phyloP scores from a whole-genome alignment of 1,140 invertebrate species.

The Spodoptera litura region DNA sequence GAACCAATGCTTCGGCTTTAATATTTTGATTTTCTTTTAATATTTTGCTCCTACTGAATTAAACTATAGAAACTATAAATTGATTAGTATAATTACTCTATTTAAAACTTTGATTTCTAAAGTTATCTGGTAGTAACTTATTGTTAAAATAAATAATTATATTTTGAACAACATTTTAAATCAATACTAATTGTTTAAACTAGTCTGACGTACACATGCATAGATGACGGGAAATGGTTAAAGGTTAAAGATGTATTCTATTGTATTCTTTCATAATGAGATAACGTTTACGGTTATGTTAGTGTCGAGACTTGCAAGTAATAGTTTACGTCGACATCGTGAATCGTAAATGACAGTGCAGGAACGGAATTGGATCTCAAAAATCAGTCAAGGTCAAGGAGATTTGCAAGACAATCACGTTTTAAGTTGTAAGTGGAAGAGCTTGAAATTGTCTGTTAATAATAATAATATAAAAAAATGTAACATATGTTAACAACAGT shows the following conservation, averaged over 20 bases:
- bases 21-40: neutral
- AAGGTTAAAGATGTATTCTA: too few species aligned
- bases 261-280: neutral
- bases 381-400: slow-evolving; percentile 20
- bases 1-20: neutral
- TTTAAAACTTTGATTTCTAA: too few species aligned
- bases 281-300: neutral
- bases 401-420: slow-evolving; percentile 10
- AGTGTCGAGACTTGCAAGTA: neutral
- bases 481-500: too few species aligned
- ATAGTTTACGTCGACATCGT: neutral
- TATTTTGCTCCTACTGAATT: too few species aligned
- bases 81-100: neutral
- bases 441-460: neutral
- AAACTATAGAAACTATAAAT: neutral
- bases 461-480: too few species aligned
- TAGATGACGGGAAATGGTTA: too few species aligned
- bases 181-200: too few species aligned
- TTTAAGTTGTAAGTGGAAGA: neutral
- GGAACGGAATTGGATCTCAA: neutral
- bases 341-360: neutral
- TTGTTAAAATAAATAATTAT: too few species aligned
- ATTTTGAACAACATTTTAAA: too few species aligned
- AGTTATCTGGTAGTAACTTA: too few species aligned
- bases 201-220: too few species aligned